Percentiles rank a stretch among this genome's conserved stretches.
These are phyloP conservation scores for Oscheius sp. DNA, from an alignment of 1,140 invertebrate species.

Conservation along the genomic window DNA sequence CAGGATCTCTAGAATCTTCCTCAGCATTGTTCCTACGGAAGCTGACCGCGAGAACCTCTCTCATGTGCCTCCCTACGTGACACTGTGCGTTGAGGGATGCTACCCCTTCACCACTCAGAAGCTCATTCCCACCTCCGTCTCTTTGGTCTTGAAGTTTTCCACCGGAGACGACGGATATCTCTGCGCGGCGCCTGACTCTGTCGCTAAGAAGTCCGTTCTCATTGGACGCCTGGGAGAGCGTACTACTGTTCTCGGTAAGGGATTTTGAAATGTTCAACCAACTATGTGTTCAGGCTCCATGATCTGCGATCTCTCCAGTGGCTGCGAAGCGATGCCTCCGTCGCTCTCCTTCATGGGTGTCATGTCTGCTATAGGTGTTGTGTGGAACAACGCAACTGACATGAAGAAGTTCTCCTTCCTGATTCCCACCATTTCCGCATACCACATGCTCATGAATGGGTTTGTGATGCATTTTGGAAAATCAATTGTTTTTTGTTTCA, in stretches of 20 bases:
- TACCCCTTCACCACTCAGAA: slow-evolving; percentile 35
- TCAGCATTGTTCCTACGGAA: no score
- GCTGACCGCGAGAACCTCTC: slow-evolving; percentile 5
- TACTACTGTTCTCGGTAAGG: slow-evolving; percentile 27
- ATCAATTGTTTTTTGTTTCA: slow-evolving; percentile 21
- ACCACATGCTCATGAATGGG: slow-evolving; percentile 45
- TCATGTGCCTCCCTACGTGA: slow-evolving; percentile 42
- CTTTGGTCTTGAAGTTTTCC: slow-evolving; percentile 45
- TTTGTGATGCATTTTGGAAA: not conserved
- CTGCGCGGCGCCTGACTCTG: slow-evolving; percentile 43
- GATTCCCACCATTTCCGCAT: slow-evolving; percentile 41
- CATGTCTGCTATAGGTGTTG: slow-evolving; percentile 42
- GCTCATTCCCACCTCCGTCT: slow-evolving; percentile 31
- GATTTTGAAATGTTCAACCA: not conserved
- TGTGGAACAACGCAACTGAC: slow-evolving; percentile 41
- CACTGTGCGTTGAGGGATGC: slow-evolving; percentile 42
- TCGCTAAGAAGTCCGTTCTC: slow-evolving; percentile 37
- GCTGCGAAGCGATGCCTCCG: slow-evolving; percentile 47
- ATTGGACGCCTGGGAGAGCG: slow-evolving; percentile 35
- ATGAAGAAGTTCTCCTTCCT: slow-evolving; percentile 43
- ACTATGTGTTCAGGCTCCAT: slow-evolving; percentile 30
- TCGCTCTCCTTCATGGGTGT: slow-evolving; percentile 41
- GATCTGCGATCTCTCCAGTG: slow-evolving; percentile 47
- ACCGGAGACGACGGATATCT: slow-evolving; percentile 45
- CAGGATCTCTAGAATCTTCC: slow-evolving; percentile 36